A percentile compares a stretch with the other conserved stretches of the same genome.
Conservation (phyloP, 30 jellyfish, hydroid and myxozoan species). For the Pseudorhiza aurosa region DNA sequence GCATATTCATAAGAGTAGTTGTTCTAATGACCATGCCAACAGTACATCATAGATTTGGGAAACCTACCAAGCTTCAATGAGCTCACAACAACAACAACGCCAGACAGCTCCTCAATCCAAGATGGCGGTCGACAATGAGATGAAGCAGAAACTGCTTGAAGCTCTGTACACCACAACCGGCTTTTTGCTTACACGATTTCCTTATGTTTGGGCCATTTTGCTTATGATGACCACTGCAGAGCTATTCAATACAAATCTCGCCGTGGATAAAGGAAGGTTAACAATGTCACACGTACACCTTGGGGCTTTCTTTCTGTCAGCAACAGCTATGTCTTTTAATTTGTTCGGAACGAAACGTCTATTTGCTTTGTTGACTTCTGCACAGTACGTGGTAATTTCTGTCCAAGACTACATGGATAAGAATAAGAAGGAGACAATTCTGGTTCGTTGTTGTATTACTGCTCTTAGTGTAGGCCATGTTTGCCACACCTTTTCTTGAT, state of each 20-base stretch:
- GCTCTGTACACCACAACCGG: constrained; percentile 40
- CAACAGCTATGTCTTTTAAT: constrained; percentile 89
- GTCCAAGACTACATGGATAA: constrained; percentile 58
- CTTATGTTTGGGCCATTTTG: constrained; percentile 85
- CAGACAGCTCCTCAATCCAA: background rate
- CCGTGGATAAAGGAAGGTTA: constrained; percentile 16
- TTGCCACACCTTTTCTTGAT: too few relatives aligned
- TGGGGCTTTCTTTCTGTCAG: constrained; percentile 78
- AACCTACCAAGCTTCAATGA: too few relatives aligned
- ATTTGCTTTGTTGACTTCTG: constrained; percentile 73
- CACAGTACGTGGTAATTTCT: constrained; percentile 51
- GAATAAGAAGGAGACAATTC: constrained; percentile 27
- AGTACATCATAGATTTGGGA: too few relatives aligned
- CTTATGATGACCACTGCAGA: constrained; percentile 91
- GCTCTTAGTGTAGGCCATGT: too few relatives aligned
- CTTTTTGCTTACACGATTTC: constrained; percentile 78
- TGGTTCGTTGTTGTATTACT: constrained; percentile 51
- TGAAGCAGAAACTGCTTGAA: constrained; percentile 19
- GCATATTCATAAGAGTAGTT: too few relatives aligned
- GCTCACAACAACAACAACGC: constrained; percentile 27
- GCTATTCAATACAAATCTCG: constrained; percentile 24
- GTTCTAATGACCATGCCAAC: too few relatives aligned
- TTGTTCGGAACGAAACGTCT: constrained; percentile 69
- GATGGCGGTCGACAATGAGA: constrained; percentile 16
- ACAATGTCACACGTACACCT: constrained; percentile 69